Evolutionary conservation across 2,888 invertebrate species (phyloP).

Genomic region (Drosophila testacea): DNA sequence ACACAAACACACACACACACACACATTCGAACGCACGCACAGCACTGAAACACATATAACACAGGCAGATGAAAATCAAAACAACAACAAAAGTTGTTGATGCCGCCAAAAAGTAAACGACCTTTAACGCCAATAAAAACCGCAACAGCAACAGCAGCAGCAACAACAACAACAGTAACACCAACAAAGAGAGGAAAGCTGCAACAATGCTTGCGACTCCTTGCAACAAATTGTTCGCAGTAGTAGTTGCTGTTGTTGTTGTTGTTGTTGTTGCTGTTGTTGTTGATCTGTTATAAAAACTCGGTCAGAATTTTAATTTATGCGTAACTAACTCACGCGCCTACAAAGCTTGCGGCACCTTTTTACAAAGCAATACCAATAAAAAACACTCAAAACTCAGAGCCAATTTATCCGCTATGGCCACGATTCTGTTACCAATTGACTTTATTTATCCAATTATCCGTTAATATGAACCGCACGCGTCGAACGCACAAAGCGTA

Average conservation of each 20-base stretch:
- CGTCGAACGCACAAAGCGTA: slow-evolving; percentile 83
- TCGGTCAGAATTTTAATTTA: slow-evolving; percentile 76
- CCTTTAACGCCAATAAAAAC: slow-evolving; percentile 83
- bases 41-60: slow-evolving; percentile 29
- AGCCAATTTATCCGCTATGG: slow-evolving; percentile 56
- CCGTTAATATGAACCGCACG: slow-evolving; percentile 76
- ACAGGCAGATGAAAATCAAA: slow-evolving; percentile 77
- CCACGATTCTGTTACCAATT: slow-evolving; percentile 24
- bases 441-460: slow-evolving; percentile 38
- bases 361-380: slow-evolving; percentile 32
- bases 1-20: slow-evolving; percentile 17
- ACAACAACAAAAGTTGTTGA: slow-evolving; percentile 80
- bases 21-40: slow-evolving; percentile 20
- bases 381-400: slow-evolving; percentile 22
- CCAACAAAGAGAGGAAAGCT: slow-evolving; percentile 50
- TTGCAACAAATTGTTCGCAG: slow-evolving; percentile 71
- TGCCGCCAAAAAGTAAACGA: slow-evolving; percentile 84
- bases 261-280: slow-evolving; percentile 20
- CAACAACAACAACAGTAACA: slow-evolving; percentile 8
- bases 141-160: slow-evolving; percentile 40
- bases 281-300: slow-evolving; percentile 64
- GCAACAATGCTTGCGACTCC: slow-evolving; percentile 66
- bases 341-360: slow-evolving; percentile 74
- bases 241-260: slow-evolving; percentile 14
- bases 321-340: slow-evolving; percentile 81